Evolutionary conservation across 2,888 invertebrate species (phyloP).

Genomic region (Erpobdella octoculata): DNA sequence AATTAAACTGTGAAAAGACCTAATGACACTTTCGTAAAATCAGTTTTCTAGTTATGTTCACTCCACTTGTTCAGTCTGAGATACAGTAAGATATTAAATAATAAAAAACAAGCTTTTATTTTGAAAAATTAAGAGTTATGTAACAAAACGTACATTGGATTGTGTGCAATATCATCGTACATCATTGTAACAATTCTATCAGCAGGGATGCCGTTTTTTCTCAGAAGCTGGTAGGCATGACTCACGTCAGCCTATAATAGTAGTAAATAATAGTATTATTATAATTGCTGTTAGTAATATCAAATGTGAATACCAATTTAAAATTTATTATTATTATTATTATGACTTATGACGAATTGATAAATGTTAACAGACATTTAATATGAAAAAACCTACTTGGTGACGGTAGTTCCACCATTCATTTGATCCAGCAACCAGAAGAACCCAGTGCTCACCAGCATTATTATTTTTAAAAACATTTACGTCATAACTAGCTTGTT

Average conservation of each 20-base stretch:
- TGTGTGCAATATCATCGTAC: slow-evolving; percentile 60
- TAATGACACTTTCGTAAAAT: no score
- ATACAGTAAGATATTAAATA: no score
- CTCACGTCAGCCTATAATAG: slow-evolving; percentile 60
- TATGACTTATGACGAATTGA: no score
- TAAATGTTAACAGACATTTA: no score
- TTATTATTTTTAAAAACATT: neutral
- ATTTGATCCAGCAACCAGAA: slow-evolving; percentile 59
- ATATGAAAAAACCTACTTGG: no score
- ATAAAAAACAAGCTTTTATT: no score
- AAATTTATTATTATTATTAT: no score
- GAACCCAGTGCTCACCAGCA: slow-evolving; percentile 52
- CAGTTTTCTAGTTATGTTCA: no score
- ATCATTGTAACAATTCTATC: slow-evolving; percentile 60
- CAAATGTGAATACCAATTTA: no score
- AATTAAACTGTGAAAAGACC: neutral
- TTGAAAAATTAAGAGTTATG: neutral
- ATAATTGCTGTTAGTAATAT: no score
- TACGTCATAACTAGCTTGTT: neutral
- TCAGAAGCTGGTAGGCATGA: slow-evolving; percentile 58
- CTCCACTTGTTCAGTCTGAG: no score
- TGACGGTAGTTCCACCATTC: slow-evolving; percentile 59
- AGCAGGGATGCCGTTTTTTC: slow-evolving; percentile 56
- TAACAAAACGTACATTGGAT: slow-evolving; percentile 50
- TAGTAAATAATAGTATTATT: slow-evolving; percentile 16